These are phyloP conservation scores for Amia ocellicauda DNA, from an alignment of 2,113 vertebrate genomes.

Conservation along the genomic window DNA sequence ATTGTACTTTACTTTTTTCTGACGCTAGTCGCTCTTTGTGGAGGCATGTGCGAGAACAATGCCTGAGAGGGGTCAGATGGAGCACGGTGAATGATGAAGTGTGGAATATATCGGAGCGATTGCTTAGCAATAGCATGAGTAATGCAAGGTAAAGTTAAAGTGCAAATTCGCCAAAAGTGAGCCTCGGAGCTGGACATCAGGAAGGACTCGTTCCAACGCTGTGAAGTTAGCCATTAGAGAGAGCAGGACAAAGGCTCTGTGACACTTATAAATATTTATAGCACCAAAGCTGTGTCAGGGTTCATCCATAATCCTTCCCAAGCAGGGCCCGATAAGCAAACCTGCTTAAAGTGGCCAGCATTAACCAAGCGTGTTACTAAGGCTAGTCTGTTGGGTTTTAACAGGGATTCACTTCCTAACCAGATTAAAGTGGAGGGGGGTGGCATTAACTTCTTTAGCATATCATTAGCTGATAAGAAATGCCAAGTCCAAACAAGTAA, in stretches of 20 bases:
- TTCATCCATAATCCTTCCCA: background rate
- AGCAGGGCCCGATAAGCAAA: background rate
- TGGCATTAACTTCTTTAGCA: background rate
- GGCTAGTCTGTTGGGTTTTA: background rate
- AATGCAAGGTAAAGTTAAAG: no score
- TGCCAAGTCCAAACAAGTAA: no score
- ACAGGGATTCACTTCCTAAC: slow-evolving; percentile 3
- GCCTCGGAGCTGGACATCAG: no score
- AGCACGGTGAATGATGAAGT: no score
- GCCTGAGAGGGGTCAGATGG: no score
- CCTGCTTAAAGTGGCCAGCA: background rate
- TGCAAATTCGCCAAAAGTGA: no score
- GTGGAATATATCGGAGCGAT: no score
- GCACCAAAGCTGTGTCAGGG: background rate
- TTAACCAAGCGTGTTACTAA: background rate
- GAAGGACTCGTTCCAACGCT: background rate
- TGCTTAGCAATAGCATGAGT: no score
- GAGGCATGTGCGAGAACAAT: no score
- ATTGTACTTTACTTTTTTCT: no score
- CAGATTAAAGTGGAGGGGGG: background rate
- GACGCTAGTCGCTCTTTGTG: no score
- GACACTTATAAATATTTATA: slow-evolving; percentile 3
- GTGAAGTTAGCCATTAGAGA: background rate
- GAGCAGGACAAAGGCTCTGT: background rate
- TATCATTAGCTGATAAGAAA: no score